Base-by-base conservation (phyloP, 2,888 invertebrate species). In the Tetranychus piercei region DNA sequence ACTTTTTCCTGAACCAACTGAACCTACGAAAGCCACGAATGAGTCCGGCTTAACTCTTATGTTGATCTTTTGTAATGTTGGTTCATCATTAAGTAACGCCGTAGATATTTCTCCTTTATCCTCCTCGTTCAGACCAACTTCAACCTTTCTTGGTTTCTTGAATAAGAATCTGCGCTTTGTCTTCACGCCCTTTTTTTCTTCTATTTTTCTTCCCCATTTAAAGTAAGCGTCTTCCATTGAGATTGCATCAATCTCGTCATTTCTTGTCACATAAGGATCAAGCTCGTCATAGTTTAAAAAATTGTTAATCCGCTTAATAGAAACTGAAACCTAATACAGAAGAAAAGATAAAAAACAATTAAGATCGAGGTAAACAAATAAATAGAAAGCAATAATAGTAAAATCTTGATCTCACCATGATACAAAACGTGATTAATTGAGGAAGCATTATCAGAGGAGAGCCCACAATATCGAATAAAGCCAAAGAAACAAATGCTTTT, bases 261-360 rank as follows among this genome's bases (percentile, higher is more conserved):
- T 69, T 15, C 69, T 20, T 11, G 67, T 73, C 0, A 93, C 89
- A 79, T 88, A 88, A 77, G 86, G 84, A 82, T 94, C 90, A 78
- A 95, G 84, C 84, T 96, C 95, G 81, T 94, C 93, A 78, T 88
- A 87, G 81, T 91, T 93, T 88, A 96, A 88, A 83, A 94, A 96
- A 81, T 89, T 90, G 82, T 93, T 92, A 79, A 96, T 88, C 82
- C 96, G 87, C 81, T 89, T 88, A 77, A 95, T 88, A 77, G 95
- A 95, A 72, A 96, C 95, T 76, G 76, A 76, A 1, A 78, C 76
- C 80, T 80, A 20, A 72, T 34, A 34, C 20, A 44, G 43, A 55
- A 34, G 8, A 74, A 55, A 70, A 11, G 20, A 67, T 20, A 69
- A 69, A 69, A 69, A 11, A 22, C n/a, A 20, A 22, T 11, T 22